phyloP scores from a whole-genome alignment of 2,888 invertebrate species.

The Danaus chrysippus region DNA sequence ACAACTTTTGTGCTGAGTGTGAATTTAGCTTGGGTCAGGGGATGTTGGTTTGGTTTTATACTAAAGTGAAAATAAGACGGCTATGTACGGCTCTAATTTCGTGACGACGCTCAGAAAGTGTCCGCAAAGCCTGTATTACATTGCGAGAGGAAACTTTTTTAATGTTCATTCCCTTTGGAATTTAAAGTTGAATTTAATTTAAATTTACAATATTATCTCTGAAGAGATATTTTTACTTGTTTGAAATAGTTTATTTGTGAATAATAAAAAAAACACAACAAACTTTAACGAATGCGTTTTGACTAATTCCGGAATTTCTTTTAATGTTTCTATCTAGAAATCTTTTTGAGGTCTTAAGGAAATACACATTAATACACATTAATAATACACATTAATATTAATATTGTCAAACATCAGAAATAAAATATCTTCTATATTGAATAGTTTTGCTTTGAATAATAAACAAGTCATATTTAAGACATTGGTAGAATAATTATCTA shows the following conservation, averaged over 20 bases:
- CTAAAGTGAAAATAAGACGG: conserved; percentile 64
- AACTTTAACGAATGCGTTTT: not conserved
- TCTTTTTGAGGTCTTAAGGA: no score
- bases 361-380: no score
- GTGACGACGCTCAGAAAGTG: conserved; percentile 46
- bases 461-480: no score
- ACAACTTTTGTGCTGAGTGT: conserved; percentile 30
- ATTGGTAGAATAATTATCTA: no score
- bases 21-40: conserved; percentile 39
- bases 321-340: no score
- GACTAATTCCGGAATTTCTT: no score
- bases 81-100: conserved; percentile 56
- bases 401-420: no score
- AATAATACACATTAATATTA: no score
- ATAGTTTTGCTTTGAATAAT: no score
- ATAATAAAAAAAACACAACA: not conserved
- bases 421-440: no score
- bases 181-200: conserved; percentile 7
- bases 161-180: conserved; percentile 17
- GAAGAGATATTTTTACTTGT: not conserved
- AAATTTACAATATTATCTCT: conserved; percentile 6
- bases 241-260: not conserved
- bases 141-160: conserved; percentile 40
- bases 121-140: conserved; percentile 45
- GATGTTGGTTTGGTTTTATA: conserved; percentile 46